Base-by-base conservation (phyloP, 2,797 vertebrate genomes). In the Staurois parvus region DNA sequence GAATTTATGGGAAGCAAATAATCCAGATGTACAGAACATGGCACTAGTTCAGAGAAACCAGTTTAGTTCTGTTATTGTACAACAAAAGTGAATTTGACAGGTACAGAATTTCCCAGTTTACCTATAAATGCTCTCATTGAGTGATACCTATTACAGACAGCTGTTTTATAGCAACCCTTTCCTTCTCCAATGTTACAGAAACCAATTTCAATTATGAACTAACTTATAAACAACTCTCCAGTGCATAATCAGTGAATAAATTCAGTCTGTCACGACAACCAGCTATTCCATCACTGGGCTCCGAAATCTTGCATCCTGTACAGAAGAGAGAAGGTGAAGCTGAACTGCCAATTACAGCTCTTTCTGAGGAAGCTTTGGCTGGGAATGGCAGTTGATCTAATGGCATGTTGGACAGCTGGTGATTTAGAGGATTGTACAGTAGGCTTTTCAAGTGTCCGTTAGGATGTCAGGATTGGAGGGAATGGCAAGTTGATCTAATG, bases 61-160 rank as follows among this genome's bases (percentile, higher is more conserved):
- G 15, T 66, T 76, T 62, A 21, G 15, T n/a, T 29, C 9, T 48
- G 29, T 45, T 52, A 48, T 19, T 29, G n/a, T 79, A 52, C 48
- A 30, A 69, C 40, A 52, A 79, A 69, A 79, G 28, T 69, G 76
- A 79, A 67, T 29, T 26, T 79, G 76, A 79, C 62, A 68, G 69
- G 4, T 37, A 72, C 29, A 79, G 12, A 67, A 78, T 42, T 66
- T 13, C 34, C n/a, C 4, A 28, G 52, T 40, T 2, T 64, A 30
- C 34, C 76, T 37, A 79, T 66, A 66, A 77, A 15, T 9, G 11
- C 26, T 5, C 15, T 67, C 62, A 67, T 29, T 67, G 17, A 2
- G 59, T 4, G 21, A 21, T 3, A 19, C 40, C 4, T 37, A 67
- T 67, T 78, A 17, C 62, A 15, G 62, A 1, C 28, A 9, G 32